Percentiles rank a stretch among this genome's conserved stretches.
phyloP scores from a whole-genome alignment of 1,140 invertebrate species.

The Cecropterus lyciades region DNA sequence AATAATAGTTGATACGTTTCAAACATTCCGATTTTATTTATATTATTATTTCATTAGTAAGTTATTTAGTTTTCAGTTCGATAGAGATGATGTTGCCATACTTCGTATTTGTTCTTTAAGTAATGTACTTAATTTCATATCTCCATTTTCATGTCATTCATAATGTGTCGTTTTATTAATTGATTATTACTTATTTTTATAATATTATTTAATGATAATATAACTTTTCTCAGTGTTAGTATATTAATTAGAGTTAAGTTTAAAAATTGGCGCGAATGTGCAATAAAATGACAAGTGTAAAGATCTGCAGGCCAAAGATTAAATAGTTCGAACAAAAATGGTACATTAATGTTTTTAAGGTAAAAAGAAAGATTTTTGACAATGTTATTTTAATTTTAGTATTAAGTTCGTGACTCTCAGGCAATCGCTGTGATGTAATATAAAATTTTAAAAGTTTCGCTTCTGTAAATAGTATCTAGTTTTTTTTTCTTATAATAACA shows the following conservation, averaged over 20 bases:
- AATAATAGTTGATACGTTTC: slow-evolving; percentile 44
- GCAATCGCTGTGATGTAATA: slow-evolving; percentile 79
- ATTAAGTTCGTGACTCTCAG: slow-evolving; percentile 76
- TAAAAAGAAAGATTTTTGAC: slow-evolving; percentile 55
- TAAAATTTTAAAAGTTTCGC: slow-evolving; percentile 58
- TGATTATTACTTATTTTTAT: slow-evolving; percentile 44
- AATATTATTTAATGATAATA: slow-evolving; percentile 46
- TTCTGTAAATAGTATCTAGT: slow-evolving; percentile 59
- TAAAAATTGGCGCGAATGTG: slow-evolving; percentile 56
- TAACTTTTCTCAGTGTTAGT: slow-evolving; percentile 68
- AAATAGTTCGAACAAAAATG: slow-evolving; percentile 59
- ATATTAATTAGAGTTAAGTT: slow-evolving; percentile 45
- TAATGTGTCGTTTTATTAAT: slow-evolving; percentile 36
- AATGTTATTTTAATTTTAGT: slow-evolving; percentile 61
- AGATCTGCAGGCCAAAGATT: slow-evolving; percentile 82
- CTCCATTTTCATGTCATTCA: slow-evolving; percentile 34
- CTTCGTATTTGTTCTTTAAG: slow-evolving; percentile 52
- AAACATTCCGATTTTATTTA: slow-evolving; percentile 75
- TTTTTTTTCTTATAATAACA: no score
- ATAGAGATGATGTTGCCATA: slow-evolving; percentile 66
- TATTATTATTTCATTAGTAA: slow-evolving; percentile 43
- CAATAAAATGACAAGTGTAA: slow-evolving; percentile 69
- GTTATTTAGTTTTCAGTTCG: slow-evolving; percentile 41
- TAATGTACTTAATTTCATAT: slow-evolving; percentile 71
- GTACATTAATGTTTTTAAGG: slow-evolving; percentile 52